These are phyloP conservation scores for Orientallactaga bullata DNA, from an alignment of 2,113 vertebrate genomes.

Conservation along the genomic window DNA sequence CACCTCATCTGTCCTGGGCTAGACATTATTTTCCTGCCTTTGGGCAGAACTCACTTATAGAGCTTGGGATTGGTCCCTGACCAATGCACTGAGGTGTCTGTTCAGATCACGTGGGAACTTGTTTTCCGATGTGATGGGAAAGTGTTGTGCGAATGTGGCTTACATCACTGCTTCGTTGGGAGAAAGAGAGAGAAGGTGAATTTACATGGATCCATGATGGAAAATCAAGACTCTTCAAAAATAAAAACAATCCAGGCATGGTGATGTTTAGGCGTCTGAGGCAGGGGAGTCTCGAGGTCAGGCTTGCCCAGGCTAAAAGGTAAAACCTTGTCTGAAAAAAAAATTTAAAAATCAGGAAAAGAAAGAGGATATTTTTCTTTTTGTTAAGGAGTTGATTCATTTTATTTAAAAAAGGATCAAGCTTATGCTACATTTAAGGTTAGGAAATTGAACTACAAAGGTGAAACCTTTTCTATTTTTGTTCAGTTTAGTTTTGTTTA, in stretches of 20 bases:
- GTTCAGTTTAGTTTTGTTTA: background rate
- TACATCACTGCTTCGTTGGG: background rate
- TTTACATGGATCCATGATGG: background rate
- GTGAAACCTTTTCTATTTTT: background rate
- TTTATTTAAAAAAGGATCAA: background rate
- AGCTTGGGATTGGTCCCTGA: background rate
- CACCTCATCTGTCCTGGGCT: background rate
- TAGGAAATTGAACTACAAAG: background rate
- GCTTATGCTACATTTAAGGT: background rate
- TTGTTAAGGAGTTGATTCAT: slow-evolving; percentile 8
- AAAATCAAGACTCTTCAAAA: background rate
- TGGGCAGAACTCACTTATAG: background rate
- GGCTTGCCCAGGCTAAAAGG: too few species aligned
- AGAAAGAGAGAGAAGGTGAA: background rate
- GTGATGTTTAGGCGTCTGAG: background rate
- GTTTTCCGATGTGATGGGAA: background rate
- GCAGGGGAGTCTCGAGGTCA: background rate
- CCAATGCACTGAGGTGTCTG: background rate
- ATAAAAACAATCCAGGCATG: background rate
- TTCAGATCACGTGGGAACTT: background rate
- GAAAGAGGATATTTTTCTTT: background rate
- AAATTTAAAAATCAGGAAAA: background rate
- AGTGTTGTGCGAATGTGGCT: too few species aligned
- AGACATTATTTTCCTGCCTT: background rate
- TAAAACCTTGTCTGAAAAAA: background rate